A percentile compares a stretch with the other conserved stretches of the same genome.
phyloP scores from a whole-genome alignment of 1,140 invertebrate genomes.

The Eufriesea mexicana region DNA sequence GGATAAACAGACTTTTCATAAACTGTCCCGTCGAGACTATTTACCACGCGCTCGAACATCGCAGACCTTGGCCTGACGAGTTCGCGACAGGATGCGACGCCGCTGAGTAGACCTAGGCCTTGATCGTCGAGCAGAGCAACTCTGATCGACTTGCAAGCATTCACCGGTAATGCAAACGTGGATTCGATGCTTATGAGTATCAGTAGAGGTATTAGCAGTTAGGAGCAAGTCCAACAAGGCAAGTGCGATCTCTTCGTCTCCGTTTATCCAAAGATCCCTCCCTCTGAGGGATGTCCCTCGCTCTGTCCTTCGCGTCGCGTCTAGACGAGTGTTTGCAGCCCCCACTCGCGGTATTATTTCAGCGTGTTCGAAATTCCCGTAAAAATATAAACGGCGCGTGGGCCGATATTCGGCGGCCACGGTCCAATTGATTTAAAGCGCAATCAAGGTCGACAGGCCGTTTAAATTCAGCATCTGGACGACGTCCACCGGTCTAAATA shows the following conservation, averaged over 20 bases:
- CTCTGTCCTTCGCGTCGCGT: no score
- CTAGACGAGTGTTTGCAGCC: no score
- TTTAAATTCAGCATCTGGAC: constrained; percentile 12
- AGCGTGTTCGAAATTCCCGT: background rate
- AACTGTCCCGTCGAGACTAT: background rate
- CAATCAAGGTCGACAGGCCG: background rate
- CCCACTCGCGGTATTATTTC: background rate
- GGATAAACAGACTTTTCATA: background rate
- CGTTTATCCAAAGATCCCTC: no score
- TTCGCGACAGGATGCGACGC: background rate
- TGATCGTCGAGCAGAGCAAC: no score
- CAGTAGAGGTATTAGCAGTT: no score
- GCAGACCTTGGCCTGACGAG: background rate
- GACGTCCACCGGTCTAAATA: constrained; percentile 3
- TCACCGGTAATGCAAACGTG: no score
- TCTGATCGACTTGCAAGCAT: no score
- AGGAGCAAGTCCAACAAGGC: no score
- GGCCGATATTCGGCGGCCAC: background rate
- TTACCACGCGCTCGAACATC: background rate
- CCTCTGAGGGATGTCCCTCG: no score
- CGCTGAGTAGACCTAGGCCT: background rate
- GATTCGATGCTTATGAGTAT: no score
- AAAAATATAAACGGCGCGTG: background rate
- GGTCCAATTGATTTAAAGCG: constrained; percentile 34
- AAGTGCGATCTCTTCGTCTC: no score